These are phyloP conservation scores for Poecilia latipinna DNA, from an alignment of 2,113 vertebrate species.

Conservation along the genomic window DNA sequence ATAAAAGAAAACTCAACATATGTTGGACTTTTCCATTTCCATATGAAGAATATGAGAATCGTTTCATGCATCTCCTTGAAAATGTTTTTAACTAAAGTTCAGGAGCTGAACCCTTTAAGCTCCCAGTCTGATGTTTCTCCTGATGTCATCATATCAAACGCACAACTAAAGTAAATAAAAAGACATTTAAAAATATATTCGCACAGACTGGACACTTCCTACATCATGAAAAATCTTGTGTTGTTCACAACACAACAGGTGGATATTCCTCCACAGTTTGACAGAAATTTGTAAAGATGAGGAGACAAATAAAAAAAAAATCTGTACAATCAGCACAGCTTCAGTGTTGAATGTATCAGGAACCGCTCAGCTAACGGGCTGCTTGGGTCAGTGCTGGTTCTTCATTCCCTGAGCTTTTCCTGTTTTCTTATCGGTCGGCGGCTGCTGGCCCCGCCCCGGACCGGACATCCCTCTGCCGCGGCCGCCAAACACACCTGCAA, in stretches of 20 bases:
- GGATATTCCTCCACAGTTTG: constrained; percentile 2
- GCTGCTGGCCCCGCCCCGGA: constrained; percentile 84
- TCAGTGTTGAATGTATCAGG: constrained; percentile 25
- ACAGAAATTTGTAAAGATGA: constrained; percentile 8
- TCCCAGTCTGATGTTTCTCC: neutral
- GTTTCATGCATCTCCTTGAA: constrained; percentile 17
- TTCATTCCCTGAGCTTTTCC: constrained; percentile 89
- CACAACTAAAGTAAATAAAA: constrained; percentile 9
- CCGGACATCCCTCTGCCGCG: constrained; percentile 86
- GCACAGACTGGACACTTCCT: neutral
- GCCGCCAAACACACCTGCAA: constrained; percentile 90
- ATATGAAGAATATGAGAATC: constrained; percentile 27
- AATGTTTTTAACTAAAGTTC: constrained; percentile 32
- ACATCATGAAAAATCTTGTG: constrained; percentile 9
- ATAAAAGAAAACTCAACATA: constrained; percentile 51
- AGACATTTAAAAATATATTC: constrained; percentile 13
- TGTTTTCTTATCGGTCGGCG: constrained; percentile 87
- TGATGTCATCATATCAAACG: constrained; percentile 12
- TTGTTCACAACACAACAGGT: constrained; percentile 8
- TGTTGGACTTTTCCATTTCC: constrained; percentile 31
- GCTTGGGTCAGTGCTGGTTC: constrained; percentile 80
- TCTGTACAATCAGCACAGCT: constrained; percentile 46
- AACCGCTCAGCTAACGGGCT: constrained; percentile 17
- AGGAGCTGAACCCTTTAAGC: neutral
- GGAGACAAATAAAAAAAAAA: constrained; percentile 44